Percentiles rank a stretch among this genome's conserved stretches.
These are phyloP conservation scores for Salvelinus alpinus DNA, from an alignment of 2,113 vertebrate species.

Conservation along the genomic window DNA sequence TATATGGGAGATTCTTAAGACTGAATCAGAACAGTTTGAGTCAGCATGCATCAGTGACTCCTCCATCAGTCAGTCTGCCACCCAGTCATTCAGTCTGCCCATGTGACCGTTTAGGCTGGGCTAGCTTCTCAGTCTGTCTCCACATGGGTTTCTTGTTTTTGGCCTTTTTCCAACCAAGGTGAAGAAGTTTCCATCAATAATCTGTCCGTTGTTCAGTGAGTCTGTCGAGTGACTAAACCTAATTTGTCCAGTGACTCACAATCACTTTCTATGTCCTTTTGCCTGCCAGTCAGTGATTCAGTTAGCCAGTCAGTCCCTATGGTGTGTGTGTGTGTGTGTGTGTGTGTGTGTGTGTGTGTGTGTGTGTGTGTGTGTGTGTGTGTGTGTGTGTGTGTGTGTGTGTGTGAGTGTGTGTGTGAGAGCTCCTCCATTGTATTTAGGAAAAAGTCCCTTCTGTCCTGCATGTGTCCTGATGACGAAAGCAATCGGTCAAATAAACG, in stretches of 20 bases:
- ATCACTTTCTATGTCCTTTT: background rate
- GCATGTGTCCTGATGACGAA: conserved; percentile 50
- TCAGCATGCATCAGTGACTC: background rate
- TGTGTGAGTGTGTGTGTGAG: background rate
- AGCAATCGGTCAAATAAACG: conserved; percentile 67
- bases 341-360: background rate
- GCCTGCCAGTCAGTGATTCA: background rate
- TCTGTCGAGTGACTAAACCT: background rate
- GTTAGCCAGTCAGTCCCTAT: background rate
- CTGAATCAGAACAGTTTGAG: background rate
- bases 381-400: background rate
- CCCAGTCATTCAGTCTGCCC: background rate
- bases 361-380: background rate
- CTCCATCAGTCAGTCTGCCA: background rate
- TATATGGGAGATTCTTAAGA: background rate
- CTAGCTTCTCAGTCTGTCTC: background rate
- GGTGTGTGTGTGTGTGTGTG: background rate
- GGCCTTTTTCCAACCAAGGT: background rate
- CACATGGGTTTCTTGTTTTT: background rate
- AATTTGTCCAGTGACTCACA: too few species aligned
- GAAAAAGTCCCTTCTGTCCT: conserved; percentile 25
- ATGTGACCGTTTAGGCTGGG: background rate
- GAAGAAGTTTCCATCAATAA: background rate
- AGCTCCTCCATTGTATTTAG: conserved; percentile 12
- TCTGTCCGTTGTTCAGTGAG: background rate